A percentile compares a stretch with the other conserved stretches of the same genome.
Evolutionary conservation across 2,113 vertebrate genomes (phyloP).

Genomic region (Myiopsitta monachus): DNA sequence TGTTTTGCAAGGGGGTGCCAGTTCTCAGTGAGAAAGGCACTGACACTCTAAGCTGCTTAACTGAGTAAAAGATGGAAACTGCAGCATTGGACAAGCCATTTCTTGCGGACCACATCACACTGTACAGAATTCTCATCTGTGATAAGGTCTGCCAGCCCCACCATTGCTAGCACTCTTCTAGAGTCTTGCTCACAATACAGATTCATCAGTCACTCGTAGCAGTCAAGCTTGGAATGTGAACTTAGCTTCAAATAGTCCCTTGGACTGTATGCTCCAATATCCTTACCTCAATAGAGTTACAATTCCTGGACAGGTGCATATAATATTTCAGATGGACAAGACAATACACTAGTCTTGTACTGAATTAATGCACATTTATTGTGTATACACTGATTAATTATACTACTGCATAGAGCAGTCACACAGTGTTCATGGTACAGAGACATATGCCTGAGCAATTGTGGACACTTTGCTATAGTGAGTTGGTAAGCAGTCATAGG

Average conservation of each 20-base stretch:
- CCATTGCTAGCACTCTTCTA: not conserved
- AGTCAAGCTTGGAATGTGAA: not conserved
- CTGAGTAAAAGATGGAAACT: not conserved
- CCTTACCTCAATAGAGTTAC: not conserved
- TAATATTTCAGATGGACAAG: conserved; percentile 7
- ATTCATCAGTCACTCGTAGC: not conserved
- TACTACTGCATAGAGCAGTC: not conserved
- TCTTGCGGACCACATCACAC: not conserved
- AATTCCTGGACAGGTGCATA: not conserved
- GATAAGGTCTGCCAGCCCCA: not conserved
- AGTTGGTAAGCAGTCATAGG: not conserved
- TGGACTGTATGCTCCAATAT: not conserved
- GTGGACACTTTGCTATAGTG: not conserved
- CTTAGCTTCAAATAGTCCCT: not conserved
- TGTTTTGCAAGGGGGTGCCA: not conserved
- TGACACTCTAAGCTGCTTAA: not conserved
- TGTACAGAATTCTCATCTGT: not conserved
- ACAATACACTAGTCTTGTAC: not conserved
- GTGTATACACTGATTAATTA: not conserved
- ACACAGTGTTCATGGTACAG: not conserved
- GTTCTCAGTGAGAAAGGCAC: not conserved
- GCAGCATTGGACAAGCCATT: not conserved
- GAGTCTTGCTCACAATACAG: not conserved
- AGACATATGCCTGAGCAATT: not conserved
- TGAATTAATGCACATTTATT: not conserved